Percentiles rank a stretch among this genome's conserved stretches.
Conservation (phyloP, 2,888 invertebrate genomes). For the Nephrotoma guestfalica region DNA sequence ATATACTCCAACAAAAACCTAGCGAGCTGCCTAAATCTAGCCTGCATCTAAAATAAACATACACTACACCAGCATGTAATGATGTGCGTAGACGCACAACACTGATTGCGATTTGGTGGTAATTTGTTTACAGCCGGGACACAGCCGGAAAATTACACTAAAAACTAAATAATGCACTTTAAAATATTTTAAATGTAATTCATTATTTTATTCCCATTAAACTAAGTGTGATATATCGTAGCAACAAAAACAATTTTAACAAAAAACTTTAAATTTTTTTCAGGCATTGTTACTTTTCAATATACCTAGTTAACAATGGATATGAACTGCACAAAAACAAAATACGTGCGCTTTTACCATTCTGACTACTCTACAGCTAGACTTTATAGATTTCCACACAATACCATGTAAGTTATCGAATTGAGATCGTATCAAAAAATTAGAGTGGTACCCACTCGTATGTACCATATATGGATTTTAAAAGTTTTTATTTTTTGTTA, state of each 20-base stretch:
- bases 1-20: no score
- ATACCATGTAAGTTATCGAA: not conserved
- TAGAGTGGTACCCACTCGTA: not conserved
- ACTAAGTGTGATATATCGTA: no score
- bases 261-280: not conserved
- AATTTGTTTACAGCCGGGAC: no score
- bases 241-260: not conserved
- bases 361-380: not conserved
- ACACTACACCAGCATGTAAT: no score
- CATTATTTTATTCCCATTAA: no score
- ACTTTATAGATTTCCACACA: not conserved
- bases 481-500: not conserved
- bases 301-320: not conserved
- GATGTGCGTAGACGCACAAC: no score
- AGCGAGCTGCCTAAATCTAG: no score
- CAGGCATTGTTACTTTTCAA: not conserved
- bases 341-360: not conserved
- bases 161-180: no score
- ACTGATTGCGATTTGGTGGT: no score
- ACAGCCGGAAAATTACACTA: no score
- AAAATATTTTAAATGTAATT: no score
- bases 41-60: no score
- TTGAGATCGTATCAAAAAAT: not conserved
- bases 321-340: not conserved
- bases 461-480: not conserved